A percentile compares a stretch with the other conserved stretches of the same genome.
phyloP scores from a whole-genome alignment of 2,888 invertebrate genomes.

The Pachliopta kotzebuea region DNA sequence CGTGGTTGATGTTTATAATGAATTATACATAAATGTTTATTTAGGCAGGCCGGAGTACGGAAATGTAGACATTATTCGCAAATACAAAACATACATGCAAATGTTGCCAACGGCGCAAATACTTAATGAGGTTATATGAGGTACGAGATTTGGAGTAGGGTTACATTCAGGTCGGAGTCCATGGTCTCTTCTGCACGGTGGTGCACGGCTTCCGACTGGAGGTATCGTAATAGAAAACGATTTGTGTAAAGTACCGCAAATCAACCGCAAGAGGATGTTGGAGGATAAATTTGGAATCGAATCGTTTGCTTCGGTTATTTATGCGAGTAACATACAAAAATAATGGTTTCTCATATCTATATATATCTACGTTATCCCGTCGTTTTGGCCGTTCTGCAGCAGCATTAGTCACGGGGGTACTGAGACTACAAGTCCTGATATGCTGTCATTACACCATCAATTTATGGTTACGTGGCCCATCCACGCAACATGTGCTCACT shows the following conservation, averaged over 20 bases:
- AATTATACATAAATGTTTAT: too few relatives aligned
- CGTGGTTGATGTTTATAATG: too few relatives aligned
- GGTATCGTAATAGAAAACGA: background rate
- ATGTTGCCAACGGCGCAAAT: conserved; percentile 5
- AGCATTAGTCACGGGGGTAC: too few relatives aligned
- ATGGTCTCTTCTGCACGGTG: background rate
- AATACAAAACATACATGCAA: background rate
- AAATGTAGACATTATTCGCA: background rate
- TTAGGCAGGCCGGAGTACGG: too few relatives aligned
- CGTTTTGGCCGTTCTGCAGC: too few relatives aligned
- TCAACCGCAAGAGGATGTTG: too few relatives aligned
- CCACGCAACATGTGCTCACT: too few relatives aligned
- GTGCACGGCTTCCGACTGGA: background rate
- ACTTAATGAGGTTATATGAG: background rate
- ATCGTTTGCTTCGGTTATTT: conserved; percentile 1
- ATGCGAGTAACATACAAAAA: conserved; percentile 15
- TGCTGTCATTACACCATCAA: too few relatives aligned
- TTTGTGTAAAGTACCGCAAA: background rate
- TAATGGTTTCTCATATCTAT: too few relatives aligned
- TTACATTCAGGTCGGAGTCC: background rate
- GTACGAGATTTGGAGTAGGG: background rate
- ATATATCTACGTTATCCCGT: too few relatives aligned
- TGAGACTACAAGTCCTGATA: too few relatives aligned
- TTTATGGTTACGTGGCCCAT: too few relatives aligned
- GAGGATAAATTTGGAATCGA: background rate